Evolutionary conservation across 1,140 invertebrate genomes (phyloP).

Genomic region (Leguminivora glycinivorella): DNA sequence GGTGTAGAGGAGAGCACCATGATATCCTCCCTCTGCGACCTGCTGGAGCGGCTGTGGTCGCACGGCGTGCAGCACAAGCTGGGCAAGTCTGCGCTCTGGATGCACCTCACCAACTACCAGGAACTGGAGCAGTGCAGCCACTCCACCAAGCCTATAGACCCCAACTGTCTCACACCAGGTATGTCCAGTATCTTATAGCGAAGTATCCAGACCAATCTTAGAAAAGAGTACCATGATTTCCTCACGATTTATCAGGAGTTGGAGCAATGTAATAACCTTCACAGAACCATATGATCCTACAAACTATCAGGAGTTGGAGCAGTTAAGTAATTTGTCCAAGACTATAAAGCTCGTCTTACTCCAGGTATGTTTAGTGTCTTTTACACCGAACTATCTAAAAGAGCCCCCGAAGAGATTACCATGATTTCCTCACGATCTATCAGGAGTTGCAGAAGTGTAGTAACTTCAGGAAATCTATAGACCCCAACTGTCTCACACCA

Average conservation of each 20-base stretch:
- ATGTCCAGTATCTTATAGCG: constrained; percentile 67
- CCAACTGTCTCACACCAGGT: constrained; percentile 92
- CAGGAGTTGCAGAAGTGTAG: constrained; percentile 92
- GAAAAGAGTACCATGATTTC: constrained; percentile 99
- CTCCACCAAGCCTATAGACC: constrained; percentile 86
- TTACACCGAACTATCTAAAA: no score
- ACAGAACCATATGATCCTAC: no score
- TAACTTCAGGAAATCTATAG: constrained; percentile 85
- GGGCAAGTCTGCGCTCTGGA: constrained; percentile 97
- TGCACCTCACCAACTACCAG: constrained; percentile 93
- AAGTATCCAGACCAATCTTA: constrained; percentile 82
- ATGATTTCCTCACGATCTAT: constrained; percentile 91
- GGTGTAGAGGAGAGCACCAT: constrained; percentile 98
- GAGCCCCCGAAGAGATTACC: no score
- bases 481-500: constrained; percentile 90
- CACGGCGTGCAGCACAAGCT: constrained; percentile 97
- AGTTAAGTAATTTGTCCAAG: no score
- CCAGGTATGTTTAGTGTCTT: no score
- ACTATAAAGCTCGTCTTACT: no score
- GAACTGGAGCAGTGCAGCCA: constrained; percentile 91
- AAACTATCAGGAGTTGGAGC: no score
- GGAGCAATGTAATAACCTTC: no score
- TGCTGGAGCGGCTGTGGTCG: constrained; percentile 98
- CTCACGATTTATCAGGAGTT: constrained; percentile 96
- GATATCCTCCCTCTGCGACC: constrained; percentile 97